A percentile compares a stretch with the other conserved stretches of the same genome.
Conservation (phyloP, 2,797 vertebrate species). For the Chloroceryle amazona region DNA sequence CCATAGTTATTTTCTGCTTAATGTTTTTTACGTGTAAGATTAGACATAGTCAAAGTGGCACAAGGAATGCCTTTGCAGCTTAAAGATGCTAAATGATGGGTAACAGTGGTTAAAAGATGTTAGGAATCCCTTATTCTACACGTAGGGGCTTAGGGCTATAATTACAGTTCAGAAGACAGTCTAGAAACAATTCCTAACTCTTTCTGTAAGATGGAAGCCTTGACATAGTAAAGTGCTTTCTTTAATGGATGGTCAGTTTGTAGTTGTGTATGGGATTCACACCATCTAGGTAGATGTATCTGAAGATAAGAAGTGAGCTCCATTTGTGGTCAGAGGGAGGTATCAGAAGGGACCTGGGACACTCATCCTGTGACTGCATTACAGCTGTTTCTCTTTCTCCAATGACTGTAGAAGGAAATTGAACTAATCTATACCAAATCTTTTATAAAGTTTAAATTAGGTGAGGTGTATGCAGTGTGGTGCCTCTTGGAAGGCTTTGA, state of each 20-base stretch:
- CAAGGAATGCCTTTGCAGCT: not conserved
- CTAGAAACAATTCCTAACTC: not conserved
- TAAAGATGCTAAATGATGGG: not conserved
- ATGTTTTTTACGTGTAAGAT: not conserved
- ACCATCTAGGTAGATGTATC: not conserved
- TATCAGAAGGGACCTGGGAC: not conserved
- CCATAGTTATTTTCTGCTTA: not conserved
- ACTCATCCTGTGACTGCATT: not conserved
- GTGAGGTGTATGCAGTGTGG: not conserved
- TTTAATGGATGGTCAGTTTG: not conserved
- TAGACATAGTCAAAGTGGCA: not conserved
- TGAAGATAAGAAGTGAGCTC: not conserved
- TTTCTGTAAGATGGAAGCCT: not conserved
- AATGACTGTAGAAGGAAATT: not conserved
- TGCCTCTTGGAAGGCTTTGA: not conserved
- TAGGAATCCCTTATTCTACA: not conserved
- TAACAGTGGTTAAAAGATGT: not conserved
- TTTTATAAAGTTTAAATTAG: not conserved
- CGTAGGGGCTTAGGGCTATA: not conserved
- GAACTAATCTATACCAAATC: not conserved
- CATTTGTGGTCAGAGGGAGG: not conserved
- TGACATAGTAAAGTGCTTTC: not conserved
- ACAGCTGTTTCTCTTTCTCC: not conserved
- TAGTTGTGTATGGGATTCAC: rapidly evolving
- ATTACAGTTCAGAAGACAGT: not conserved